phyloP scores from a whole-genome alignment of 23 tunicate species.

The Ciona savignyi region DNA sequence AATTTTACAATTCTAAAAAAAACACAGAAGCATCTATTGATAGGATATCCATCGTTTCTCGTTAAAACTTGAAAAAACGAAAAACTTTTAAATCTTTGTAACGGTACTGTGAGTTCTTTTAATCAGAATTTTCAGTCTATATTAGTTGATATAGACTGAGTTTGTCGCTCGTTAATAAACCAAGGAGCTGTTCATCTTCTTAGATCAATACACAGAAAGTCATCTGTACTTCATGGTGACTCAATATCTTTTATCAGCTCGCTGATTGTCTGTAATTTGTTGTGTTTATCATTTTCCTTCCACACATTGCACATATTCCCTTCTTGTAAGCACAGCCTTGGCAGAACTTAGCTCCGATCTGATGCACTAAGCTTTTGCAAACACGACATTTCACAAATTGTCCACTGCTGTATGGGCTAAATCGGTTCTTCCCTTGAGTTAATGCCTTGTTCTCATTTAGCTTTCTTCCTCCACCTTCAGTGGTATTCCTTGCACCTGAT shows the following conservation, averaged over 20 bases:
- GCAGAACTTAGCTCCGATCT: constrained; percentile 73
- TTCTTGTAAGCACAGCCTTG: constrained; percentile 94
- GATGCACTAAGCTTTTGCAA: constrained; percentile 83
- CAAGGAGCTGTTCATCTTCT: no score
- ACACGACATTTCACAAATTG: constrained; percentile 85
- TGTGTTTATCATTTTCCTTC: constrained; percentile 82
- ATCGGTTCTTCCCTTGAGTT: constrained; percentile 73
- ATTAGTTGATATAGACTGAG: no score
- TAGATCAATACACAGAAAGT: no score
- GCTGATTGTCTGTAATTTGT: constrained; percentile 80
- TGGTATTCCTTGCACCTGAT: constrained; percentile 80
- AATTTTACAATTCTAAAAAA: no score
- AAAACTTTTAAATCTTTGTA: no score
- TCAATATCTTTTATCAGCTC: no score
- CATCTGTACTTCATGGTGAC: constrained; percentile 61
- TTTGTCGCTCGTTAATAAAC: no score
- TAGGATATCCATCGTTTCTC: no score
- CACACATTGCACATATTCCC: constrained; percentile 97
- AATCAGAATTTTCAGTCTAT: no score
- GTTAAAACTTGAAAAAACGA: no score
- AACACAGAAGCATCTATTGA: no score
- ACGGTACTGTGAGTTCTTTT: no score
- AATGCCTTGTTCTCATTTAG: constrained; percentile 84
- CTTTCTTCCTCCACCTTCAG: constrained; percentile 89
- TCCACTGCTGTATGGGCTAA: constrained; percentile 91